Base-by-base conservation (phyloP, 2,113 vertebrate species). In the Plectropomus leopardus region DNA sequence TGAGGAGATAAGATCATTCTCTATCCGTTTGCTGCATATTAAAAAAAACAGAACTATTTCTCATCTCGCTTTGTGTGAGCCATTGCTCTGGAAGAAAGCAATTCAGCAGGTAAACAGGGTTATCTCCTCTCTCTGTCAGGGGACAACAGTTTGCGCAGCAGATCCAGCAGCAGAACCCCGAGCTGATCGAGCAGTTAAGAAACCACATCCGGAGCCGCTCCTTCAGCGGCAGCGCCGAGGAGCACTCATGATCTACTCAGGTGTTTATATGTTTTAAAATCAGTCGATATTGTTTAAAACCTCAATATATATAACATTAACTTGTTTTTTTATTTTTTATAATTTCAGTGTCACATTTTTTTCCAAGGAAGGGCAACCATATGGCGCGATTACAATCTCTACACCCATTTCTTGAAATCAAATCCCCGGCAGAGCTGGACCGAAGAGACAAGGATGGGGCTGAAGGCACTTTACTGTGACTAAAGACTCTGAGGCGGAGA, bases 71-170 rank as follows among this genome's bases (percentile, higher is more conserved):
- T 5, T 15, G 13, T 24, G 28, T 17, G 44, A 72, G 40, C 1
- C 28, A 0, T 45, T 60, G 24, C 28, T 23, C 3, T 26, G 32
- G 21, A 19, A 15, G 10, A 44, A 32, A 67, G 34, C 11, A 13
- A 24, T 45, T 10, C 54, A 50, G 50, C 34, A 21, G 28, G 14
- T 80, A n/a, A 75, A 48, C 26, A n/a, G 0, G 26, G 9, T n/a
- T 28, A 1, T 80, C 7, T 70, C 87, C 78, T 76, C 88, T 95
- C 51, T 94, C 28, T 82, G 51, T 48, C 93, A 99, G 98, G 72
- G 98, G 98, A 23, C 98, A 99, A 86, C 98, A 99, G 93, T 99
- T 99, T 86, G 98, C 98, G 48, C 98, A 99, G 89, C 98, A 99
- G 96, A 99, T 99, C 89, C 97, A 99, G 92, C 98, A 99, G 86